Conservation (phyloP, 1,140 invertebrate species). For the Calosoma granatense region DNA sequence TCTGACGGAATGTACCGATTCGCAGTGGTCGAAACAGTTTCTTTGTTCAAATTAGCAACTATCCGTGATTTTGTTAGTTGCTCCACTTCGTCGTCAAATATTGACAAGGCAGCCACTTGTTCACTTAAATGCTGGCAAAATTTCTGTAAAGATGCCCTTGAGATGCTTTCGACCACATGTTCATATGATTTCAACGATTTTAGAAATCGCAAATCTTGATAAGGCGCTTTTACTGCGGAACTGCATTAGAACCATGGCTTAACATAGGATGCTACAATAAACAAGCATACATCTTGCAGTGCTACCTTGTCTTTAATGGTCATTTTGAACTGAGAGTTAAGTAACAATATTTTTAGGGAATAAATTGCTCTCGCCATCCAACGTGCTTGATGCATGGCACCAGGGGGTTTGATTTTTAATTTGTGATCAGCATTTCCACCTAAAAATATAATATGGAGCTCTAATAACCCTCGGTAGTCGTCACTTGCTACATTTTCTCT, state of each 20-base stretch:
- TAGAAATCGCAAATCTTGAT: constrained; percentile 20
- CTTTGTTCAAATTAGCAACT: no score
- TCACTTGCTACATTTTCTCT: constrained; percentile 17
- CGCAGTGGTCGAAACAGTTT: no score
- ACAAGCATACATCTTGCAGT: constrained; percentile 17
- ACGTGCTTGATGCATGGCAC: constrained; percentile 31
- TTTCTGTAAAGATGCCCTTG: no score
- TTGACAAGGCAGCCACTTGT: no score
- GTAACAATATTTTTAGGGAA: constrained; percentile 18
- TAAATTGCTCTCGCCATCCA: constrained; percentile 33
- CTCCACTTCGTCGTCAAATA: no score
- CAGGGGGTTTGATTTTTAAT: constrained; percentile 30
- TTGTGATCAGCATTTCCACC: constrained; percentile 27
- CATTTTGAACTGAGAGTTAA: constrained; percentile 21
- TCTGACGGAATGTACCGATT: no score
- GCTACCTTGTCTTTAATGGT: constrained; percentile 15
- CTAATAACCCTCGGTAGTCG: constrained; percentile 34
- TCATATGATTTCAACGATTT: no score
- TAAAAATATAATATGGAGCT: constrained; percentile 34
- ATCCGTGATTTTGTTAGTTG: no score
- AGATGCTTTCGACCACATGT: no score
- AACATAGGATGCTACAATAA: constrained; percentile 16
- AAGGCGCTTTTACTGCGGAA: constrained; percentile 18
- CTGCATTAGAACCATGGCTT: constrained; percentile 19
- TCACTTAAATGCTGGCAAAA: no score